Evolutionary conservation across 2,888 invertebrate species (phyloP), one percentile per base, ranked within the genome.

Genomic region (Galerucella pusilla): DNA sequence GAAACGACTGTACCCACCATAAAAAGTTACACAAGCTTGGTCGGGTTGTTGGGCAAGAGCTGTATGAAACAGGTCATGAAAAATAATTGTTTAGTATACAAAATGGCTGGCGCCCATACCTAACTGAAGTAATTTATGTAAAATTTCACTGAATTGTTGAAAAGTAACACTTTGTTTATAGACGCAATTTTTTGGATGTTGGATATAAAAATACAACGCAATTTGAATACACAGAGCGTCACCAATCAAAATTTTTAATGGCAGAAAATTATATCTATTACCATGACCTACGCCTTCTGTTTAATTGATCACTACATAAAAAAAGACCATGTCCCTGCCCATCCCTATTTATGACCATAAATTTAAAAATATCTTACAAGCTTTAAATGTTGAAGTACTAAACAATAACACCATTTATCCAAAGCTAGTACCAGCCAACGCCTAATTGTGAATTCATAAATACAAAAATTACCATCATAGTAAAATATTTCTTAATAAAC

Each of bases 1-100:
- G 74, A 74, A 74, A 71, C 67, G 61, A 74, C 74, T 74, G 74
- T 74, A 74, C 74, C 66, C 67, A 42, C 49, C 59, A 68, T 54
- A 42, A 42, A 70, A 71, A 67, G 61, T 68, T 71, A 67, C 67
- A 75, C 75, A 71, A 68, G 68, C 67, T 75, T 64, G 35, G 35
- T 42, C 35, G 35, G 68, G 65, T 68, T 59, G 65, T 68, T 59
- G 64, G 68, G 49, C 35, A 52, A 60, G 63, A 45, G 45, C 64
- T 60, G 69, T 46, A 61, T 57, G 20, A 71, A 71, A 71, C 65
- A 28, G 65, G 65, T 71, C 71, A 71, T 57, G 71, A 52, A 52
- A 52, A 71, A 57, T 71, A 65, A 71, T 65, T 49, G 66, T 67
- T 10, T 28, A 72, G 60, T 49, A 66, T 49, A 72, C 66, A 72